phyloP scores from a whole-genome alignment of 2,113 vertebrate species.

The Rostratula benghalensis region DNA sequence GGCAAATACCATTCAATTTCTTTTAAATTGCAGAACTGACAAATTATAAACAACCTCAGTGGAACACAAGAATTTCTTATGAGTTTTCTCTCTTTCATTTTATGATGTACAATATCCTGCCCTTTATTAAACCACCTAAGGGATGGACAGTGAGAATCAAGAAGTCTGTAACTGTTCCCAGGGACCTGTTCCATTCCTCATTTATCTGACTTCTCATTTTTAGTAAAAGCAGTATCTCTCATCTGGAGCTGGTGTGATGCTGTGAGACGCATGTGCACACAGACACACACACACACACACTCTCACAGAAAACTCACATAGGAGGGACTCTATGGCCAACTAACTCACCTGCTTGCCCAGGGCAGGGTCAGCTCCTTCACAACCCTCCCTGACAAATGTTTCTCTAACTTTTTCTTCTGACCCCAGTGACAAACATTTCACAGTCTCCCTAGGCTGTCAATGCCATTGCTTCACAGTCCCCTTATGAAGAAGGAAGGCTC shows the following conservation, averaged over 20 bases:
- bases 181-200: neutral
- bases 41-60: neutral
- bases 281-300: too few species aligned
- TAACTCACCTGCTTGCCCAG: neutral
- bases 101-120: conserved; percentile 25
- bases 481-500: neutral
- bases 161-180: neutral
- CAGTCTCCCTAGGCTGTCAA: neutral
- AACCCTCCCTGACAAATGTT: neutral
- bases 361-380: neutral
- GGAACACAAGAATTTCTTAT: neutral
- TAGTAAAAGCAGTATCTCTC: neutral
- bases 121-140: conserved; percentile 40
- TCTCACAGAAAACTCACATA: neutral
- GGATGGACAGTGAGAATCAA: neutral
- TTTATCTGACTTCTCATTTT: neutral
- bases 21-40: conserved; percentile 1
- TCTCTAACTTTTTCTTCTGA: neutral
- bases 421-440: neutral
- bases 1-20: neutral
- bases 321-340: too few species aligned
- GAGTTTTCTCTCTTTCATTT: conserved; percentile 14
- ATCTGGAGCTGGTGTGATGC: neutral
- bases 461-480: neutral
- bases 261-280: neutral